phyloP scores from a whole-genome alignment of 1,140 invertebrate genomes.

The Akabosia matsudoensis region DNA sequence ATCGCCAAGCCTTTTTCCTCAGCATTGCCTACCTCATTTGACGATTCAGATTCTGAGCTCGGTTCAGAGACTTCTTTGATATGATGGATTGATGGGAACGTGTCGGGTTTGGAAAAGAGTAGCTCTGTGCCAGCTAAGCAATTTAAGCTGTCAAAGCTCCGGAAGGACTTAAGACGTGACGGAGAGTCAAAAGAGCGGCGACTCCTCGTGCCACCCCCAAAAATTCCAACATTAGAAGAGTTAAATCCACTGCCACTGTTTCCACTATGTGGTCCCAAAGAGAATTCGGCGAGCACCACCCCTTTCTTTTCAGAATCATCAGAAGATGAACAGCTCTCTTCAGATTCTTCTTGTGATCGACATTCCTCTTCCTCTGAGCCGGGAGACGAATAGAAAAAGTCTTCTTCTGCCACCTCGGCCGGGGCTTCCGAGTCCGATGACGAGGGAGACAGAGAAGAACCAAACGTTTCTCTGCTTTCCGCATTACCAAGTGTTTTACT shows the following conservation, averaged over 20 bases:
- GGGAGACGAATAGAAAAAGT: slow-evolving; percentile 45
- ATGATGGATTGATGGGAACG: slow-evolving; percentile 44
- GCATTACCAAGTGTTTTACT: slow-evolving; percentile 24
- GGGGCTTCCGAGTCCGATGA: slow-evolving; percentile 35
- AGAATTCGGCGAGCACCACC: slow-evolving; percentile 43
- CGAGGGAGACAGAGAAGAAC: slow-evolving; percentile 25
- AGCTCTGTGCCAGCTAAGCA: slow-evolving; percentile 44
- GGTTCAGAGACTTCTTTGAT: slow-evolving; percentile 42
- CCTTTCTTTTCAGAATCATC: slow-evolving; percentile 37
- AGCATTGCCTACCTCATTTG: neutral
- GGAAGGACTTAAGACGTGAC: slow-evolving; percentile 39
- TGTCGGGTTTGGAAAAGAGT: slow-evolving; percentile 45
- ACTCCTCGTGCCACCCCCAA: neutral
- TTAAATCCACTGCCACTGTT: neutral
- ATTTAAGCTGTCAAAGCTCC: slow-evolving; percentile 45
- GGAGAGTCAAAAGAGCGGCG: slow-evolving; percentile 42
- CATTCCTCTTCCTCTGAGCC: slow-evolving; percentile 37
- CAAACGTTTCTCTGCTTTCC: slow-evolving; percentile 18
- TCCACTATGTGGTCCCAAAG: slow-evolving; percentile 26
- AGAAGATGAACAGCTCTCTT: slow-evolving; percentile 35
- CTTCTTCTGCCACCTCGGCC: slow-evolving; percentile 44
- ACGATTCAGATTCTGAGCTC: neutral
- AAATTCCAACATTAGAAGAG: neutral
- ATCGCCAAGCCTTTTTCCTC: neutral
- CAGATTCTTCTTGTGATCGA: slow-evolving; percentile 18